A percentile compares a stretch with the other conserved stretches of the same genome.
Evolutionary conservation across 2,888 invertebrate genomes (phyloP).

Genomic region (Nephrocerus scutellatus): DNA sequence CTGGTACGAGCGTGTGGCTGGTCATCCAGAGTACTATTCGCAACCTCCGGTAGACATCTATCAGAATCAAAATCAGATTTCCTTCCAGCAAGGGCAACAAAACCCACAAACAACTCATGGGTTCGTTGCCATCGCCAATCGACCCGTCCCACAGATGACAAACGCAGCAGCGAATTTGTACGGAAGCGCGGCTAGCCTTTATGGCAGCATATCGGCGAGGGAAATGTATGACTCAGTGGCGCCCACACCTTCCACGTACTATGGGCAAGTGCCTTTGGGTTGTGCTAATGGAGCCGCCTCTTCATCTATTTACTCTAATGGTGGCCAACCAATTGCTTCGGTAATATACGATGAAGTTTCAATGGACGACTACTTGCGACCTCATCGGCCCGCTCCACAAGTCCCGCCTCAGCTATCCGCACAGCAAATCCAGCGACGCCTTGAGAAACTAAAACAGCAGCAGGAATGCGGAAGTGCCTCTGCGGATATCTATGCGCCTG

Average conservation of each 20-base stretch:
- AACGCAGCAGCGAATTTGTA: constrained; percentile 33
- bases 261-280: constrained; percentile 40
- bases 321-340: constrained; percentile 21
- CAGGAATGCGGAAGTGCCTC: constrained; percentile 34
- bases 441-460: constrained; percentile 43
- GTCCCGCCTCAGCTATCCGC: constrained; percentile 49
- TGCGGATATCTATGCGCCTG: constrained; percentile 31
- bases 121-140: constrained; percentile 45
- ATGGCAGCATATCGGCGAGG: constrained; percentile 32
- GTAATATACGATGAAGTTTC: constrained; percentile 47
- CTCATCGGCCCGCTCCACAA: constrained; percentile 57
- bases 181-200: constrained; percentile 32
- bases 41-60: constrained; percentile 36
- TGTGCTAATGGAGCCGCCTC: constrained; percentile 11
- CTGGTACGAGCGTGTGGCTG: constrained; percentile 49
- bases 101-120: constrained; percentile 34
- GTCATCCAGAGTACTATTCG: constrained; percentile 33
- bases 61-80: constrained; percentile 30
- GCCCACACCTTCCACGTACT: constrained; percentile 39
- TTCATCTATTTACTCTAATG: constrained; percentile 25
- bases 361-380: constrained; percentile 47
- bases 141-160: constrained; percentile 37
- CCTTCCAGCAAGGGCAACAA: constrained; percentile 8
- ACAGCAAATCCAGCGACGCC: constrained; percentile 46
- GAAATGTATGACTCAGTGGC: constrained; percentile 42